These are phyloP conservation scores for Ameiurus melas DNA, from an alignment of 2,113 vertebrate species.

Conservation along the genomic window DNA sequence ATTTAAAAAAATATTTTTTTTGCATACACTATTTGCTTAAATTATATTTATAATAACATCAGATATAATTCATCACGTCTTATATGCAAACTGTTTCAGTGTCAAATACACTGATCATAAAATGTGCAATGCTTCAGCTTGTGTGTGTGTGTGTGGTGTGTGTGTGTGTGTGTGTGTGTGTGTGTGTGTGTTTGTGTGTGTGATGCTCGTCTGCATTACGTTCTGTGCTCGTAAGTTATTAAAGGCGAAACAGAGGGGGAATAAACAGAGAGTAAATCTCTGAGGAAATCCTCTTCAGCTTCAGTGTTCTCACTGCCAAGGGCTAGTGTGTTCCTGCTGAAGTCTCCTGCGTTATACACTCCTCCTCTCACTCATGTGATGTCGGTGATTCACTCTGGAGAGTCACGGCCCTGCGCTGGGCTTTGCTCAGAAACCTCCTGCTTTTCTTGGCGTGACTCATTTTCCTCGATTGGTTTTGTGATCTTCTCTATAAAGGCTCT, in stretches of 20 bases:
- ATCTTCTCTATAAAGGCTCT: not conserved
- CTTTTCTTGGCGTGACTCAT: not conserved
- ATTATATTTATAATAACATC: too few species aligned
- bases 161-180: not conserved
- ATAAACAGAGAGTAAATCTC: conserved; percentile 22
- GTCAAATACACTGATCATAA: too few species aligned
- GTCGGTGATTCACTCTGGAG: not conserved
- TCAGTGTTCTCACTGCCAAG: not conserved
- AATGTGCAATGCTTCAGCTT: too few species aligned
- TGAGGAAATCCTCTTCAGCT: conserved; percentile 23
- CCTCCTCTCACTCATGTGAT: not conserved
- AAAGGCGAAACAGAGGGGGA: conserved; percentile 5
- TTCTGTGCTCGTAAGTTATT: not conserved
- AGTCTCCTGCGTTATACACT: not conserved
- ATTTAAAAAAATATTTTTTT: too few species aligned
- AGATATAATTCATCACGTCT: too few species aligned
- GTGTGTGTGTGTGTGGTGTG: too few species aligned
- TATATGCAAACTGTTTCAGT: too few species aligned
- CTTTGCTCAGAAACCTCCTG: not conserved
- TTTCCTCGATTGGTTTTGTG: not conserved
- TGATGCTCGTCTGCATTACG: not conserved
- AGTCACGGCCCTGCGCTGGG: not conserved
- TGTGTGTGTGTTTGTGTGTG: conserved; percentile 3
- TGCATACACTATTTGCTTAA: too few species aligned
- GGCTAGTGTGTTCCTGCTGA: conserved; percentile 12